Evolutionary conservation across 2,888 invertebrate genomes (phyloP), one percentile per base, ranked within the genome.

Genomic region (Hirtodrosophila histrioides): DNA sequence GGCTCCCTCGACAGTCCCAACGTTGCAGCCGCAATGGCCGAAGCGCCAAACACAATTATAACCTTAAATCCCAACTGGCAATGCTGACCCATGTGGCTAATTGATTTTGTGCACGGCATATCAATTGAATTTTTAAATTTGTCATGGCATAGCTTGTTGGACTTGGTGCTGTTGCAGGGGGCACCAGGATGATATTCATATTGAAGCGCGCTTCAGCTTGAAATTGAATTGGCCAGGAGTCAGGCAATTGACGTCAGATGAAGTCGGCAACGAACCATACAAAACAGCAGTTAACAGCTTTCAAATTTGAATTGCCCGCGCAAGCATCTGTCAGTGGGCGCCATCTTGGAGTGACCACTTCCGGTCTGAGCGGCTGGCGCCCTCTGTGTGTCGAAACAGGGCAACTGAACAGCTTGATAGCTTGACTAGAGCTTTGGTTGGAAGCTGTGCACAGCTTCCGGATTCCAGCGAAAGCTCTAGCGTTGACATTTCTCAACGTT

Each of bases 371-470:
- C 24, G 3, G 1, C 23, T 41, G 49, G 76, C 72, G 76, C 72
- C 72, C 51, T 75, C 72, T 73, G 48, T 60, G 55, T 23, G 37
- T 58, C 24, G 9, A 31, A 31, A 8, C n/a, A 7, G 11, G 4
- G 3, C 29, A 17, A 8, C 7, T 12, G 7, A 35, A 17, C 49
- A 48, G 39, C 23, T 33, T n/a, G 3, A 3, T 12, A 24, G 55
- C 35, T 36, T 46, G 36, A 3, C 33, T 35, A 23, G 37, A 65
- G 71, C 66, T 69, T 45, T 46, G 9, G n/a, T 36, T 67, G 85
- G 85, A 85, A 65, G 70, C 77, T 77, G 74, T 33, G 53, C 58
- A 44, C 85, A 88, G 85, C 85, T 81, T 81, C 81, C 79, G 70
- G 58, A 49, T 69, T 69, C 82, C 84, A 68, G 24, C 35, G 10